phyloP scores from a whole-genome alignment of 1,140 invertebrate genomes.

The Coelopa frigida region DNA sequence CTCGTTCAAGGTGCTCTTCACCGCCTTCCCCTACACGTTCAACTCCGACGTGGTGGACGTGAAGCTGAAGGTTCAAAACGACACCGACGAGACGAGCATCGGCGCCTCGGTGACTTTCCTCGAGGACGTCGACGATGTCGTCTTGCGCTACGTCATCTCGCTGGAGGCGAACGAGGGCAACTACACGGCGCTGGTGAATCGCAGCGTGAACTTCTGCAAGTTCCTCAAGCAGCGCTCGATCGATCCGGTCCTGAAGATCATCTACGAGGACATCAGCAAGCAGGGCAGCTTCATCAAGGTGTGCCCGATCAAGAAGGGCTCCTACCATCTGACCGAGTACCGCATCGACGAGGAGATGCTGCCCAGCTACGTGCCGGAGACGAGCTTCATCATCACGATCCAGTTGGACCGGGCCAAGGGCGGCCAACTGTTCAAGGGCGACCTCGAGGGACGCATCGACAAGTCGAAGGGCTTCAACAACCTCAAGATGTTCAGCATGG shows the following conservation, averaged over 20 bases:
- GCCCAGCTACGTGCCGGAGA: conserved; percentile 34
- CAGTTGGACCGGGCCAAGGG: conserved; percentile 7
- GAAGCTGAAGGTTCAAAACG: conserved; percentile 24
- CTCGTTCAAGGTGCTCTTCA: conserved; percentile 33
- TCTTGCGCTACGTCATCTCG: conserved; percentile 15
- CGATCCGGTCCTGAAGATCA: conserved; percentile 20
- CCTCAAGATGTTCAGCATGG: conserved; percentile 37
- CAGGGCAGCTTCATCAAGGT: conserved; percentile 26
- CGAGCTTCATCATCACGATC: conserved; percentile 21
- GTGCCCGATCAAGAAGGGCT: conserved; percentile 28
- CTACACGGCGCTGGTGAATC: conserved; percentile 22
- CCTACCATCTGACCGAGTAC: conserved; percentile 24
- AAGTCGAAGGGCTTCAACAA: conserved; percentile 42
- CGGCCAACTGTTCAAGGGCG: conserved; percentile 17
- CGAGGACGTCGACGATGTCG: conserved; percentile 23
- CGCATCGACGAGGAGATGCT: conserved; percentile 32
- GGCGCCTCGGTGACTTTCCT: conserved; percentile 14
- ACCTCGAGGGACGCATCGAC: conserved; percentile 27
- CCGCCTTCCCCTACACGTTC: conserved; percentile 18
- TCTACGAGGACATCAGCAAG: conserved; percentile 30
- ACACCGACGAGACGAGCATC: conserved; percentile 14
- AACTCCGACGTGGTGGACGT: conserved; percentile 25
- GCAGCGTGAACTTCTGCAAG: conserved; percentile 27
- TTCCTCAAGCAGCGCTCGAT: conserved; percentile 25
- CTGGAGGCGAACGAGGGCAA: conserved; percentile 25